Conservation (phyloP, 92 coral and sea anemone genomes). For the Parazoanthus atlanticus region DNA sequence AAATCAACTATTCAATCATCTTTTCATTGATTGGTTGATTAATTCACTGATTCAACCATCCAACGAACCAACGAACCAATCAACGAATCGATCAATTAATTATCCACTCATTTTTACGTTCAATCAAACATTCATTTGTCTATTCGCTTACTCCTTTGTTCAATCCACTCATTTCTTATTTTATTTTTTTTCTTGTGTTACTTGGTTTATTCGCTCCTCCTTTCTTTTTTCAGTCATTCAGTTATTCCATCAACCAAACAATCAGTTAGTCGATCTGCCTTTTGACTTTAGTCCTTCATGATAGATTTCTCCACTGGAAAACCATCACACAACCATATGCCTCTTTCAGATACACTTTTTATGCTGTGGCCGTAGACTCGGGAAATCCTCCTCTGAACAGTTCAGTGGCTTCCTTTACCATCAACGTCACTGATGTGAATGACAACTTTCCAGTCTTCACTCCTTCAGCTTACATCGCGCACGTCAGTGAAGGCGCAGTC, state of each 20-base stretch:
- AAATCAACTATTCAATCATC: not conserved
- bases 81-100: not conserved
- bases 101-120: no score
- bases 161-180: not conserved
- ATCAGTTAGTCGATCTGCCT: not conserved
- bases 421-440: slow-evolving; percentile 64
- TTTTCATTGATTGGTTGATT: slow-evolving; percentile 1
- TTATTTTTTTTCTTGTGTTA: not conserved
- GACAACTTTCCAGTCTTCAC: slow-evolving; percentile 77
- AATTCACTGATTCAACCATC: slow-evolving; percentile 17
- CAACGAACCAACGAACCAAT: slow-evolving; percentile 16
- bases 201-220: not conserved
- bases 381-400: slow-evolving; percentile 75
- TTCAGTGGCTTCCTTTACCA: slow-evolving; percentile 61
- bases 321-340: not conserved
- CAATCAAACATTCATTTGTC: no score
- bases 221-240: not conserved
- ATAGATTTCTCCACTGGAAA: not conserved
- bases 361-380: slow-evolving; percentile 64
- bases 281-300: not conserved
- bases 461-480: slow-evolving; percentile 61
- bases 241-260: not conserved
- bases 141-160: not conserved
- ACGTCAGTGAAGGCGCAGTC: slow-evolving; percentile 55
- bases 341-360: slow-evolving; percentile 57